These are phyloP conservation scores for Platerodrilus igneus DNA, from an alignment of 2,888 invertebrate species.

Conservation along the genomic window DNA sequence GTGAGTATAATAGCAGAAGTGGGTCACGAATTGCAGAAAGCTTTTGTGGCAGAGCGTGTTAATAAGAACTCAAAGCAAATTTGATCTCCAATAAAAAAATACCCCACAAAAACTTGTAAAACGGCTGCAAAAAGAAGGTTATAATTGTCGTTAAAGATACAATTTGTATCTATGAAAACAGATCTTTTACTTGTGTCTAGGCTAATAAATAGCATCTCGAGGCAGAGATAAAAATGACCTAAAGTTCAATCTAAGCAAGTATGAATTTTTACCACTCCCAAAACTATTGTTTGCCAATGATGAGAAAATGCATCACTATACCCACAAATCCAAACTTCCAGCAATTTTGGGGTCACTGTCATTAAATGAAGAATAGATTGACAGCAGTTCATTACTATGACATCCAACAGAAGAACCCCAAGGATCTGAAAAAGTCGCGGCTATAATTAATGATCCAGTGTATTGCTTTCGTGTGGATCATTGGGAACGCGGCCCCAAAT, in stretches of 20 bases:
- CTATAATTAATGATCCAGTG: no score
- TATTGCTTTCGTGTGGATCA: no score
- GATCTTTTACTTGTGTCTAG: slow-evolving; percentile 4
- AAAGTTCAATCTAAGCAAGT: slow-evolving; percentile 5
- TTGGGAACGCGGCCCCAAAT: no score
- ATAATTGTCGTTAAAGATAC: slow-evolving; percentile 6
- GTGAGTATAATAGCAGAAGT: no score
- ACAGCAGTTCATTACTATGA: slow-evolving; percentile 4
- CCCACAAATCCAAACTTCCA: slow-evolving; percentile 3
- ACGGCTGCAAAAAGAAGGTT: slow-evolving; percentile 7
- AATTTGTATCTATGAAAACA: slow-evolving; percentile 10
- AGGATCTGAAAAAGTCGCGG: no score
- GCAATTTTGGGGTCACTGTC: slow-evolving; percentile 2
- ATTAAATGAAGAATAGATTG: slow-evolving; percentile 3
- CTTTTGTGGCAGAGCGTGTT: no score
- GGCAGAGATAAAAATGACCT: slow-evolving; percentile 2
- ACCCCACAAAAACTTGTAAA: slow-evolving; percentile 8
- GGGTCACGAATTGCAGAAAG: no score
- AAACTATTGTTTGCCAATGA: slow-evolving; percentile 3
- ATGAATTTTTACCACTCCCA: slow-evolving; percentile 3
- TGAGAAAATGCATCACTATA: no score
- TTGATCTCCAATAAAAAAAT: slow-evolving; percentile 9
- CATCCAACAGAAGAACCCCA: slow-evolving; percentile 3
- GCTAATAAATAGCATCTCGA: slow-evolving; percentile 2
- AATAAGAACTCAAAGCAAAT: no score